Evolutionary conservation across 2,888 invertebrate species (phyloP), one percentile per base, ranked within the genome.

Genomic region (Antheraea assamensis): DNA sequence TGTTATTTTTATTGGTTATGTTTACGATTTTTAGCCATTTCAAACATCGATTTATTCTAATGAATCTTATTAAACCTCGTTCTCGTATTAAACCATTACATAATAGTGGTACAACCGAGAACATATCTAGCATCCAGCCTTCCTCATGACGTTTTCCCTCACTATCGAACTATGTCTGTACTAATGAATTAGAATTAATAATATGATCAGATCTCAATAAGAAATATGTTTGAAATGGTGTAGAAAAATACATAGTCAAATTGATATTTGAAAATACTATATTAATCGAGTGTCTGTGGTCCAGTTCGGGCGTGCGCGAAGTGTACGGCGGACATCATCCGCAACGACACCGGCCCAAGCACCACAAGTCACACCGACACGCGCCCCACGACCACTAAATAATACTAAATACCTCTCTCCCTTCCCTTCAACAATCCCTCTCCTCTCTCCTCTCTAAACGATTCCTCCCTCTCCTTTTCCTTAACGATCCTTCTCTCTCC

Each of bases 301-400:
- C 0, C 89, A 92, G 93, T 72, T 81, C 89, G 10, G 87, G 86
- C 64, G 93, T 93, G 1, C 94, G 95, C 81, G 91, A 93, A 75
- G 87, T 93, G 75, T 95, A 95, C 87, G 83, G 91, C 79, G 86
- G 90, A 19, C 77, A 92, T n/a, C 94, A 92, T 74, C 95, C 95
- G 4, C 91, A 91, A 77, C 88, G 93, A 1, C 87, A 88, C 76
- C 84, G 89, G 70, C 90, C 87, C 79, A 85, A 85, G 49, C 85
- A 86, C 73, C 86, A 85, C 84, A 86, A 87, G 81, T 78, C 77
- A 13, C 76, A 70, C 79, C 74, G 83, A 75, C 82, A 81, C 75
- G 72, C 79, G 73, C 78, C 81, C 68, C 73, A 76, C 74, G 84
- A 86, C 77, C 78, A 86, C 83, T 85, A 84, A 79, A 74, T 75